Conservation (phyloP, 2,797 vertebrate species). For the Oryzias sinensis region DNA sequence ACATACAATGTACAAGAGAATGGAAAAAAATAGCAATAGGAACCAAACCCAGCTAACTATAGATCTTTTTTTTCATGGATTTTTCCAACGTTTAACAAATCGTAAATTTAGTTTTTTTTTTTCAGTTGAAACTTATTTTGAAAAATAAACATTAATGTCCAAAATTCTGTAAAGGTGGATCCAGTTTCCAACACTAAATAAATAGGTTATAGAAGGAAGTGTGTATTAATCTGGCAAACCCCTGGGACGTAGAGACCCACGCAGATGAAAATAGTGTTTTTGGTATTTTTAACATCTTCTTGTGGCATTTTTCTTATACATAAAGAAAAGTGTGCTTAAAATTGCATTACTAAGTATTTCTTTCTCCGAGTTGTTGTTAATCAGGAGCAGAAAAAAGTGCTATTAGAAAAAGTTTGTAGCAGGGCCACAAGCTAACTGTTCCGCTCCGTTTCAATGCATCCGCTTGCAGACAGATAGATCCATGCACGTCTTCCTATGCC, state of each 20-base stretch:
- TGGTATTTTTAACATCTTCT: too few relatives aligned
- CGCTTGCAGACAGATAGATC: too few relatives aligned
- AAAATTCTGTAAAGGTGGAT: conserved; percentile 26
- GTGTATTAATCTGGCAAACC: conserved; percentile 39
- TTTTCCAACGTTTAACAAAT: conserved; percentile 64
- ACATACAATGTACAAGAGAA: conserved; percentile 60
- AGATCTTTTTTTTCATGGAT: conserved; percentile 34
- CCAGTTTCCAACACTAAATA: conserved; percentile 21
- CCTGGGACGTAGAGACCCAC: conserved; percentile 44
- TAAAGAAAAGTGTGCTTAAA: too few relatives aligned
- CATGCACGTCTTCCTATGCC: too few relatives aligned
- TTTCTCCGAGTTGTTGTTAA: too few relatives aligned
- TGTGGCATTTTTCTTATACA: too few relatives aligned
- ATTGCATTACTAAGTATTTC: conserved; percentile 31
- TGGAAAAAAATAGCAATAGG: conserved; percentile 28
- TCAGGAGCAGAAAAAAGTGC: too few relatives aligned
- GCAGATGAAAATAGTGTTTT: too few relatives aligned
- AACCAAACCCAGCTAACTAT: conserved; percentile 67
- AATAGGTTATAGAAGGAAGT: conserved; percentile 30
- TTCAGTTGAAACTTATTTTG: conserved; percentile 36
- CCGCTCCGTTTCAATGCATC: too few relatives aligned
- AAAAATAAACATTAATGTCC: conserved; percentile 9
- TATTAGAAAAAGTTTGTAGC: too few relatives aligned
- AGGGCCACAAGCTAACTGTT: too few relatives aligned
- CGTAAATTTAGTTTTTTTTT: conserved; percentile 47